Percentiles rank a stretch among this genome's conserved stretches.
Conservation (phyloP, 2,797 vertebrate genomes). For the Acropternis orthonyx region DNA sequence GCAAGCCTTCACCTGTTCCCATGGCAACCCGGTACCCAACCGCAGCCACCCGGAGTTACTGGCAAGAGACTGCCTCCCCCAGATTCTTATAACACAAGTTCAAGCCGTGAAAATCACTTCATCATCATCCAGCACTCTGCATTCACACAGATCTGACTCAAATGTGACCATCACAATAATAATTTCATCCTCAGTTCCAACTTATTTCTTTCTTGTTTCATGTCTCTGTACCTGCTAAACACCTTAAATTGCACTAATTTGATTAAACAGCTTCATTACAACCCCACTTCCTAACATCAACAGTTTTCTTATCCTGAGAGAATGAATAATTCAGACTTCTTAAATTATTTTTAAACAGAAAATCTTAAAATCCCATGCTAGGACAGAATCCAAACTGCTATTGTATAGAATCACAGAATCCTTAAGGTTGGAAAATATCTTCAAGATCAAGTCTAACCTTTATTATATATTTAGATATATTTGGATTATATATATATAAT, state of each 20-base stretch:
- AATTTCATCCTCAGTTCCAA: conserved; percentile 6
- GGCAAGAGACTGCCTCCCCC: conserved; percentile 52
- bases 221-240: neutral
- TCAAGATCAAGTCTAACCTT: neutral
- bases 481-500: neutral
- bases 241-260: neutral
- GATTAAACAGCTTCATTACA: neutral
- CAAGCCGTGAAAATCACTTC: conserved; percentile 39
- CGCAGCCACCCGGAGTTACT: conserved; percentile 70
- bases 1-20: conserved; percentile 77
- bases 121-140: neutral
- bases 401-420: neutral
- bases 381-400: neutral
- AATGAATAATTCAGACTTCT: neutral
- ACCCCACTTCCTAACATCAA: neutral
- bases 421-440: neutral
- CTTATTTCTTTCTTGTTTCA: conserved; percentile 7
- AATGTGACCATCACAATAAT: conserved; percentile 34
- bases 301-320: neutral
- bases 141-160: conserved; percentile 21
- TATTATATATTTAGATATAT: neutral
- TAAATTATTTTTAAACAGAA: neutral
- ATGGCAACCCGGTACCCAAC: conserved; percentile 81
- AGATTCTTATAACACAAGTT: conserved; percentile 32
- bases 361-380: neutral